Conservation (phyloP, 1,140 invertebrate genomes). For the Bombus vancouverensis region DNA sequence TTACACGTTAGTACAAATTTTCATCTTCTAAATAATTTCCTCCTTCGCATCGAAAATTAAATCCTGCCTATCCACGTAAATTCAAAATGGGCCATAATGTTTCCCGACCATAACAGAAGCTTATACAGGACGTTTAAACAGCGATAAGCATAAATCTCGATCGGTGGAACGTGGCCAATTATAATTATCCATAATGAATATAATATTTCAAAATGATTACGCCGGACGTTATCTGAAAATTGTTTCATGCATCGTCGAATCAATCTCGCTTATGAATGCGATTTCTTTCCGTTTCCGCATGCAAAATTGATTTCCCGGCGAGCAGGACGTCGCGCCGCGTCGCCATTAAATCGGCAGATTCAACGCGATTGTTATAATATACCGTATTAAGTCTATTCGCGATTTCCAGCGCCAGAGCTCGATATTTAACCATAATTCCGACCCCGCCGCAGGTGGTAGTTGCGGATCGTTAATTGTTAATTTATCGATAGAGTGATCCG, state of each 20-base stretch:
- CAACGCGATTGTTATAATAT: conserved; percentile 19
- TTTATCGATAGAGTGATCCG: conserved; percentile 24
- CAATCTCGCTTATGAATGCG: neutral
- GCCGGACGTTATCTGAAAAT: conserved; percentile 7
- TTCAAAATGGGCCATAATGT: neutral
- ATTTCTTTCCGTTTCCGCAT: conserved; percentile 2
- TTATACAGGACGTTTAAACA: neutral
- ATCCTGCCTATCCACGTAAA: neutral
- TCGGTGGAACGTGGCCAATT: neutral
- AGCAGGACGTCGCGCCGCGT: neutral
- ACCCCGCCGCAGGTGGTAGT: conserved; percentile 11
- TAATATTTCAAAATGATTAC: neutral
- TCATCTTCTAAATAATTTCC: neutral
- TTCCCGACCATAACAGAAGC: neutral
- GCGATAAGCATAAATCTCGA: neutral
- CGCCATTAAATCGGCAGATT: conserved; percentile 9
- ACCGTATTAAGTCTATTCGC: conserved; percentile 24
- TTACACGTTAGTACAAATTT: neutral
- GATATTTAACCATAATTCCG: conserved; percentile 24
- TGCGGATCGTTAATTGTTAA: conserved; percentile 26
- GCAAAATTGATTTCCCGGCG: conserved; percentile 4
- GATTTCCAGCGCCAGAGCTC: neutral
- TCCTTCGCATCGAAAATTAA: neutral
- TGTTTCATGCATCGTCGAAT: neutral
- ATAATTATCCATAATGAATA: conserved; percentile 19